A percentile compares a stretch with the other conserved stretches of the same genome.
Evolutionary conservation across 1,140 invertebrate genomes (phyloP).

Genomic region (Anadara kagoshimensis): DNA sequence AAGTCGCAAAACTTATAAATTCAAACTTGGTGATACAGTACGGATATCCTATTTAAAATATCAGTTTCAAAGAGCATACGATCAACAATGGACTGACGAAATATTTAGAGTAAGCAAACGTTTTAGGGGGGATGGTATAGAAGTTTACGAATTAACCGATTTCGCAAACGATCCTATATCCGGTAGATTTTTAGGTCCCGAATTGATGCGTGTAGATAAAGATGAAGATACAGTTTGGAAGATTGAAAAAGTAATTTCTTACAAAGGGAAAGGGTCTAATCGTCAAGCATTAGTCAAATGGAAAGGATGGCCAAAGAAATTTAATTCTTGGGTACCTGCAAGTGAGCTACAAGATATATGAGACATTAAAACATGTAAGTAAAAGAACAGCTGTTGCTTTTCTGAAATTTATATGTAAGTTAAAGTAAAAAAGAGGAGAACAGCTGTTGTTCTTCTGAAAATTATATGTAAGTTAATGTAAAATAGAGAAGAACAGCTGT

Average conservation of each 20-base stretch:
- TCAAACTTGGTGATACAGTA: conserved; percentile 31
- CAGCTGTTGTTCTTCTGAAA: too few relatives aligned
- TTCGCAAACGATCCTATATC: conserved; percentile 11
- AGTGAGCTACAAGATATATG: conserved; percentile 7
- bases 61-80: conserved; percentile 30
- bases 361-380: too few relatives aligned
- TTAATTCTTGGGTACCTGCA: conserved; percentile 5
- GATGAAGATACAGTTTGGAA: conserved; percentile 18
- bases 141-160: conserved; percentile 33
- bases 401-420: too few relatives aligned
- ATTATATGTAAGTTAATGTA: too few relatives aligned
- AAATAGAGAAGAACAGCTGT: too few relatives aligned
- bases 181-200: conserved; percentile 10
- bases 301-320: background rate
- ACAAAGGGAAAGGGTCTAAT: background rate
- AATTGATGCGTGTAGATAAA: conserved; percentile 22
- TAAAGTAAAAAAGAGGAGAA: too few relatives aligned
- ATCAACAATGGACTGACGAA: conserved; percentile 37
- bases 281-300: conserved; percentile 13
- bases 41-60: conserved; percentile 26
- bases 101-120: conserved; percentile 32
- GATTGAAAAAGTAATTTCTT: conserved; percentile 11
- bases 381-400: too few relatives aligned
- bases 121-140: conserved; percentile 20
- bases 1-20: conserved; percentile 11